These are phyloP conservation scores for Cisticola juncidis DNA, from an alignment of 2,113 vertebrate species.

Conservation along the genomic window DNA sequence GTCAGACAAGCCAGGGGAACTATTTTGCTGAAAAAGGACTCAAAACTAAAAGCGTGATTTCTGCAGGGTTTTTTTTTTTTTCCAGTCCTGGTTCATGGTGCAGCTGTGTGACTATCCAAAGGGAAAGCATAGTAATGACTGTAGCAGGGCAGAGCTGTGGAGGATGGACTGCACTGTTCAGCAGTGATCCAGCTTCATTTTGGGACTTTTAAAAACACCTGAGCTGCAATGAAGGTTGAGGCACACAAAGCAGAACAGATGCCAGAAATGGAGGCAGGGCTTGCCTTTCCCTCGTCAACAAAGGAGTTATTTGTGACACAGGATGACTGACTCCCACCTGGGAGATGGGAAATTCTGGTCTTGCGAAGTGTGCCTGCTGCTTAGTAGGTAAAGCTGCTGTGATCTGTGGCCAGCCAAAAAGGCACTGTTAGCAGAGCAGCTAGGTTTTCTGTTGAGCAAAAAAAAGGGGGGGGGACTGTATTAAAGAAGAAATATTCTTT, in stretches of 20 bases:
- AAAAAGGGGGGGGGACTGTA: background rate
- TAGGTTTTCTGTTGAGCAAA: background rate
- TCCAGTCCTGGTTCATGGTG: background rate
- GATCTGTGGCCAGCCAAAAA: background rate
- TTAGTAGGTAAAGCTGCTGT: background rate
- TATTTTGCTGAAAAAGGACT: background rate
- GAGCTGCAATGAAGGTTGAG: background rate
- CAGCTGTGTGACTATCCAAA: background rate
- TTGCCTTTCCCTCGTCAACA: background rate
- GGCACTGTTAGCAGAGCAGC: background rate
- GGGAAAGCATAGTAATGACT: background rate
- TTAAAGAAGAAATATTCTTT: background rate
- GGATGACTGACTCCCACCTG: background rate
- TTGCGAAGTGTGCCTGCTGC: rapidly evolving
- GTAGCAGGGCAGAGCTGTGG: background rate
- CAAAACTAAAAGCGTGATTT: background rate
- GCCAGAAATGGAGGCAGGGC: background rate
- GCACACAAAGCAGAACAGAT: rapidly evolving
- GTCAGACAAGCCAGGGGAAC: background rate
- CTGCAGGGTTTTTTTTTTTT: background rate
- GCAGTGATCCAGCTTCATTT: background rate
- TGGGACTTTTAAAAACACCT: background rate
- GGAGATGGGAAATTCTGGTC: background rate
- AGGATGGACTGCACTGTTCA: background rate
- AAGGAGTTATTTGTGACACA: background rate